These are phyloP conservation scores for Pachypsylla venusta DNA, from an alignment of 1,140 invertebrate genomes.

Conservation along the genomic window DNA sequence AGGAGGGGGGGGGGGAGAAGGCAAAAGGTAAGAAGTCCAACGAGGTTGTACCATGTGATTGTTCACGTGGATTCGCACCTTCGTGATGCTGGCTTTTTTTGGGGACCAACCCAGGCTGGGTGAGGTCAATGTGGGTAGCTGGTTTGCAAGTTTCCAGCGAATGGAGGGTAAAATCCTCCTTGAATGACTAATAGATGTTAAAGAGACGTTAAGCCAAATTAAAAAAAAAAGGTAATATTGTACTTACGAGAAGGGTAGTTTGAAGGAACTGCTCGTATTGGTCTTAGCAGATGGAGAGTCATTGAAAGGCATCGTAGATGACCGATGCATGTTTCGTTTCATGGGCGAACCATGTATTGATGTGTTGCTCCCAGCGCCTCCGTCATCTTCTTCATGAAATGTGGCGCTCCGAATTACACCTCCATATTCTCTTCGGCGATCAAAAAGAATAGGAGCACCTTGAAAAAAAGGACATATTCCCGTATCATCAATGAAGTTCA, in stretches of 20 bases:
- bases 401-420: slow-evolving; percentile 24
- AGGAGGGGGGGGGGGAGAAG: too few relatives aligned
- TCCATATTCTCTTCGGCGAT: slow-evolving; percentile 21
- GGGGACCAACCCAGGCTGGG: too few relatives aligned
- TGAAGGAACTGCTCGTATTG: slow-evolving; percentile 60
- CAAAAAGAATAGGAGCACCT: slow-evolving; percentile 16
- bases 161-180: too few relatives aligned
- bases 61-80: too few relatives aligned
- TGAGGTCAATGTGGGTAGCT: too few relatives aligned
- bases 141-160: too few relatives aligned
- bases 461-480: too few relatives aligned
- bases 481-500: too few relatives aligned
- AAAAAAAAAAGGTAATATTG: background rate
- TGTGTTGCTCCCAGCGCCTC: slow-evolving; percentile 16
- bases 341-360: slow-evolving; percentile 23
- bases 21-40: slow-evolving; percentile 13
- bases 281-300: slow-evolving; percentile 52
- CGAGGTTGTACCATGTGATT: too few relatives aligned
- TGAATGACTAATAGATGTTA: too few relatives aligned
- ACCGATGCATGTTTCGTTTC: slow-evolving; percentile 48
- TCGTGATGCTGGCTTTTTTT: too few relatives aligned
- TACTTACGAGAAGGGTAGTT: slow-evolving; percentile 67
- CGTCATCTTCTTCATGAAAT: slow-evolving; percentile 19
- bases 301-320: slow-evolving; percentile 59
- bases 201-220: too few relatives aligned